These are phyloP conservation scores for Tachyglossus aculeatus DNA, from an alignment of 2,797 vertebrate genomes.

Conservation along the genomic window DNA sequence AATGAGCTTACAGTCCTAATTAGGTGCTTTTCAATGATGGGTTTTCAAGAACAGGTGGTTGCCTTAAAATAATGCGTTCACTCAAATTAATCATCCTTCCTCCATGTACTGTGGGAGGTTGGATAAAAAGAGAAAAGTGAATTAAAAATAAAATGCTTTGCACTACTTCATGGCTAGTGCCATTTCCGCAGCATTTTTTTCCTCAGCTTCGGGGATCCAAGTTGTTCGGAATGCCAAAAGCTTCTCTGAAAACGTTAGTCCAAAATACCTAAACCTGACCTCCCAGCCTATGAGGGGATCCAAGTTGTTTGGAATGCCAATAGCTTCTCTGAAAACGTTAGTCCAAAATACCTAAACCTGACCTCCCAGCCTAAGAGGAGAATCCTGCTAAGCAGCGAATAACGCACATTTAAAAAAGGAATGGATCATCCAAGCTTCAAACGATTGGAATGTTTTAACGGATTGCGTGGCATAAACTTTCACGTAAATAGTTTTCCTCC, in stretches of 20 bases:
- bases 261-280: background rate
- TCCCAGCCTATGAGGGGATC: background rate
- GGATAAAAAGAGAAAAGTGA: background rate
- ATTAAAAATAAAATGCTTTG: too few species aligned
- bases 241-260: background rate
- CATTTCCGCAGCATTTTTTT: background rate
- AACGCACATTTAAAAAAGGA: too few species aligned
- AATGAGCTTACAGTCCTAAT: too few species aligned
- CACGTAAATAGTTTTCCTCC: too few species aligned
- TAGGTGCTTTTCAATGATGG: too few species aligned
- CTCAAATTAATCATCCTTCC: too few species aligned
- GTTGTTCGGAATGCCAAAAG: background rate
- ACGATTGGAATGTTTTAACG: too few species aligned
- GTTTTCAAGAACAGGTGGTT: too few species aligned
- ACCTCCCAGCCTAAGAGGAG: background rate
- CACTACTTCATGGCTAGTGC: background rate
- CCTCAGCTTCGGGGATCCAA: background rate
- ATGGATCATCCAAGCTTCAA: too few species aligned
- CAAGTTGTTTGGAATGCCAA: background rate
- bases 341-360: background rate
- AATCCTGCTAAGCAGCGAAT: background rate
- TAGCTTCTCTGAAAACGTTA: background rate
- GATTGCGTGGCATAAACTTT: too few species aligned
- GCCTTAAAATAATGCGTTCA: too few species aligned
- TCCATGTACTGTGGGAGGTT: background rate